These are phyloP conservation scores for Oreotrochilus melanogaster DNA, from an alignment of 2,113 vertebrate species.

Conservation along the genomic window DNA sequence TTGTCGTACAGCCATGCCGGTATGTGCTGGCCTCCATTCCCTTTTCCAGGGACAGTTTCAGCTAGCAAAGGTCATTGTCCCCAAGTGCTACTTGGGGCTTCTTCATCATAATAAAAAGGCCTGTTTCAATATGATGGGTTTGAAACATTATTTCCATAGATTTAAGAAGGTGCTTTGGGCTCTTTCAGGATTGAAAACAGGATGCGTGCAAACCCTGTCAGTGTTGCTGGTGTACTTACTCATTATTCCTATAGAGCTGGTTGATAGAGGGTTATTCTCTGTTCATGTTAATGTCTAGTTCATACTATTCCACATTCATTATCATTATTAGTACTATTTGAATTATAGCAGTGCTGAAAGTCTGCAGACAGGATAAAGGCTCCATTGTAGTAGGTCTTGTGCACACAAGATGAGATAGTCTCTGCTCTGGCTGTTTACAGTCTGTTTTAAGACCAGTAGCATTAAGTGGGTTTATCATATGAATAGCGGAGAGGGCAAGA, in stretches of 20 bases:
- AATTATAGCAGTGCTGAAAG: slow-evolving; percentile 37
- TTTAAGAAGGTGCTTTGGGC: not conserved
- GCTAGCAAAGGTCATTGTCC: not conserved
- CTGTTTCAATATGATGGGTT: not conserved
- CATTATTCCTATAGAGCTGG: not conserved
- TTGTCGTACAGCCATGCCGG: rapidly evolving
- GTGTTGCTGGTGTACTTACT: not conserved
- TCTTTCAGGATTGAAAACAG: not conserved
- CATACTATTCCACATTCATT: not conserved
- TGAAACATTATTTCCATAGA: not conserved
- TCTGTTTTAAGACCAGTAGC: slow-evolving; percentile 12
- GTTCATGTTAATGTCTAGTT: not conserved
- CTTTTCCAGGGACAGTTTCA: not conserved
- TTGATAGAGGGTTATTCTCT: slow-evolving; percentile 1
- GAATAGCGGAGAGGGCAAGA: not conserved
- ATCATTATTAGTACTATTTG: slow-evolving; percentile 5
- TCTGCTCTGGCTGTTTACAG: not conserved
- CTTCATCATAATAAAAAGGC: not conserved
- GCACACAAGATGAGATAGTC: slow-evolving; percentile 25
- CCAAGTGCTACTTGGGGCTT: not conserved
- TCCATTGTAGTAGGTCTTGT: slow-evolving; percentile 17
- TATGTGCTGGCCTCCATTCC: not conserved
- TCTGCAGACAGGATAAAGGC: slow-evolving; percentile 53
- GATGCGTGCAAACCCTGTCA: not conserved
- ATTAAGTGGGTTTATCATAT: not conserved